Evolutionary conservation across 2,113 vertebrate genomes (phyloP).

Genomic region (Chionodraco myersi): DNA sequence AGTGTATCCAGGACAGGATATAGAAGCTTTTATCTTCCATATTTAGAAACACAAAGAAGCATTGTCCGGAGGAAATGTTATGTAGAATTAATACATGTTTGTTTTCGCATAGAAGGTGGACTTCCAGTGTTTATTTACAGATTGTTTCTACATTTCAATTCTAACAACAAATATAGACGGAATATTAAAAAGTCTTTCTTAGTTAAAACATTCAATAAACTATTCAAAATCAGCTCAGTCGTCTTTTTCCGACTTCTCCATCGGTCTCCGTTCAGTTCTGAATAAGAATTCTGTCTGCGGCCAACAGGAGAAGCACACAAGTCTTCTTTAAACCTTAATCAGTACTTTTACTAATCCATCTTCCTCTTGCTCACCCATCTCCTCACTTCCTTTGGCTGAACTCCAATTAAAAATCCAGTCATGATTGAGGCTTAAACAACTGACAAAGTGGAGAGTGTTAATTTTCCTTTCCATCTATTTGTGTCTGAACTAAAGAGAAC

Average conservation of each 20-base stretch:
- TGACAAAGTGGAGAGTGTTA: slow-evolving; percentile 18
- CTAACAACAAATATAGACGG: too few relatives aligned
- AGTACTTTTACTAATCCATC: slow-evolving; percentile 41
- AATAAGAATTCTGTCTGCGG: slow-evolving; percentile 28
- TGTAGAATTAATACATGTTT: neutral
- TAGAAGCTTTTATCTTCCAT: neutral
- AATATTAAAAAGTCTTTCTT: too few relatives aligned
- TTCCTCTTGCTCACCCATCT: neutral
- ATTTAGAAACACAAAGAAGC: neutral
- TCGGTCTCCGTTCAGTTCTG: neutral
- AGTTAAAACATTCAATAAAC: neutral
- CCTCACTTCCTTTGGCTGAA: slow-evolving; percentile 3
- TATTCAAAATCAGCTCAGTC: neutral
- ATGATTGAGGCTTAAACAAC: slow-evolving; percentile 36
- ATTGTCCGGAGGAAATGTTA: neutral
- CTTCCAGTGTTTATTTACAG: neutral
- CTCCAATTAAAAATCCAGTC: slow-evolving; percentile 49
- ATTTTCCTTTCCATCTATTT: slow-evolving; percentile 50
- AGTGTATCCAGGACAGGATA: too few relatives aligned
- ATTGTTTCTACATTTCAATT: too few relatives aligned
- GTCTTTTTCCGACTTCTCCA: too few relatives aligned
- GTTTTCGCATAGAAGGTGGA: neutral
- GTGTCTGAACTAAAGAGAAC: slow-evolving; percentile 51
- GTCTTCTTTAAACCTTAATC: slow-evolving; percentile 27
- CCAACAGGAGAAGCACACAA: slow-evolving; percentile 3